phyloP scores from a whole-genome alignment of 2,113 vertebrate genomes.

The Sapayoa aenigma region DNA sequence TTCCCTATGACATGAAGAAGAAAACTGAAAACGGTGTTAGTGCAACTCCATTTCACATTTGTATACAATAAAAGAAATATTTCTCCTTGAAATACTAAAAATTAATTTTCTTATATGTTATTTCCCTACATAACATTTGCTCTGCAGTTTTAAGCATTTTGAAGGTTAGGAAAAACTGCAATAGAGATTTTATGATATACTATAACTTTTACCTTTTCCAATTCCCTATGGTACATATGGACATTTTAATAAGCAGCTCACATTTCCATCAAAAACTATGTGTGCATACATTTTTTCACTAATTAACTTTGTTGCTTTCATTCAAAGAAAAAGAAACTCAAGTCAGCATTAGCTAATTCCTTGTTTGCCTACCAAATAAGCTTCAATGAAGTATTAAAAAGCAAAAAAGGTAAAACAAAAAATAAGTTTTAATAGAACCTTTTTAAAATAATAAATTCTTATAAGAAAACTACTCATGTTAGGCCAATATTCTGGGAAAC shows the following conservation, averaged over 20 bases:
- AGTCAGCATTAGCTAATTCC: background rate
- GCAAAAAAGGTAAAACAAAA: background rate
- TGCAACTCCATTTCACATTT: background rate
- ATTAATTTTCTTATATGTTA: background rate
- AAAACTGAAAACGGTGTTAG: background rate
- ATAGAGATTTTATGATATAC: background rate
- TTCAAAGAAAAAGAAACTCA: background rate
- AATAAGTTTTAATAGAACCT: conserved; percentile 34
- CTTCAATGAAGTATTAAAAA: background rate
- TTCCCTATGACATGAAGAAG: background rate
- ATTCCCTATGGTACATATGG: background rate
- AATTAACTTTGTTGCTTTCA: background rate
- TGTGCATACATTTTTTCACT: background rate
- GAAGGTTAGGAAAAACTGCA: background rate
- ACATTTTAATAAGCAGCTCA: background rate
- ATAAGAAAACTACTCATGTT: conserved; percentile 52
- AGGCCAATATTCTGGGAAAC: conserved; percentile 46
- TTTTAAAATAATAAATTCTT: conserved; percentile 63
- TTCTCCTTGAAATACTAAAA: background rate
- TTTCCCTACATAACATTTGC: background rate
- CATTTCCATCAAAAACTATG: background rate
- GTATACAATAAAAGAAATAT: background rate
- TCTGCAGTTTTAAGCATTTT: background rate
- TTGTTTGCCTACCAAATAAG: background rate
- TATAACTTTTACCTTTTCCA: background rate